Evolutionary conservation across 2,113 vertebrate genomes (phyloP).

Genomic region (Arizona elegans): DNA sequence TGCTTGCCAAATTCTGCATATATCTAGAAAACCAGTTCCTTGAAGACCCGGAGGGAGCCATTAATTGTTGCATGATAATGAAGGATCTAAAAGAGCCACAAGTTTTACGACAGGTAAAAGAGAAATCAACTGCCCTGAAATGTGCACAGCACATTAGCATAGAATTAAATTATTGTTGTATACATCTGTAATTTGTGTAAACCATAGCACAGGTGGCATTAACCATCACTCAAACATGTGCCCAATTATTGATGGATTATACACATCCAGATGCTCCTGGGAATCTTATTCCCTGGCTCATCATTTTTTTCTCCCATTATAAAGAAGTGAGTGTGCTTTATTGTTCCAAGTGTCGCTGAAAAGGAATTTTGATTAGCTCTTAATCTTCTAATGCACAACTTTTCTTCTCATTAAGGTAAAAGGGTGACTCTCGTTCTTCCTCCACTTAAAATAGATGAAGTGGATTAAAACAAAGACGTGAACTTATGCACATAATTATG

Average conservation of each 20-base stretch:
- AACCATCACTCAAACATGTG: slow-evolving; percentile 28
- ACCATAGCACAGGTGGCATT: not conserved
- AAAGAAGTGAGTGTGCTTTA: slow-evolving; percentile 30
- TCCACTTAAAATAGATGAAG: slow-evolving; percentile 16
- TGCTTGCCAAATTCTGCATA: not conserved
- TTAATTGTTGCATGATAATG: not conserved
- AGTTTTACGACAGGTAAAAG: not conserved
- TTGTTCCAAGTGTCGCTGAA: not conserved
- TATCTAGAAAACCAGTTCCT: not conserved
- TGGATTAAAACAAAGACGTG: slow-evolving; percentile 5
- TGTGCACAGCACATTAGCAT: not conserved
- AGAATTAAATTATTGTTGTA: not conserved
- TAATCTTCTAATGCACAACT: slow-evolving; percentile 12
- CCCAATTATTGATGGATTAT: slow-evolving; percentile 13
- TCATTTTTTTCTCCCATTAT: not conserved
- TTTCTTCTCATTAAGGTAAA: slow-evolving; percentile 23
- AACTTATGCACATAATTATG: not conserved
- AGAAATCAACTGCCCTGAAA: slow-evolving; percentile 2
- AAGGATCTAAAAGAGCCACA: not conserved
- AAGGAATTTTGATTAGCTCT: not conserved
- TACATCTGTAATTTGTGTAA: slow-evolving; percentile 23
- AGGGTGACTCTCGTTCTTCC: not conserved
- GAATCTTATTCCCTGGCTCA: slow-evolving; percentile 9
- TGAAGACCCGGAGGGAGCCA: not conserved
- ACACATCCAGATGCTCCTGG: not conserved